Base-by-base conservation (phyloP, 2,113 vertebrate genomes). In the Aegypius monachus region DNA sequence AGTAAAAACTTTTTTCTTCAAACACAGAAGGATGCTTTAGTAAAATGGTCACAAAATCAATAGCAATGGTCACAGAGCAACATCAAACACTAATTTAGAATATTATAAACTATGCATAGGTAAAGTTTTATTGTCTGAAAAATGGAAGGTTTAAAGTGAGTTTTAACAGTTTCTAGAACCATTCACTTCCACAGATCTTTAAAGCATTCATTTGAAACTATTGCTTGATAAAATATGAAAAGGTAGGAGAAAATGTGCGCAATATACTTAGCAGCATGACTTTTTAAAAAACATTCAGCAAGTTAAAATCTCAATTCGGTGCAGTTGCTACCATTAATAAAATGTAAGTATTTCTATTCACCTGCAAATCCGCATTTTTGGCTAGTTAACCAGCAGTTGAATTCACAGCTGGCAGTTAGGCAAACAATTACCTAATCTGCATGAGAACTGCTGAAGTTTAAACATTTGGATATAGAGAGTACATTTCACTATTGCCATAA, bases 381-480 rank as follows among this genome's bases (percentile, higher is more conserved):
- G 94, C 95, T 95, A 85, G 83, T 86, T 81, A 95, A 95, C 89
- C 87, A 89, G 66, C 75, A 97, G 92, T 88, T 80, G 82, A 93
- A 94, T 90, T 95, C 88, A 95, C 96, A 97, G 96, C 91, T 96
- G 95, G 92, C 89, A 95, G 86, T 86, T 93, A 81, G 68, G 82
- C 91, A 96, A 95, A 91, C 86, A 97, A 93, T 96, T 95, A 96
- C 68, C 81, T 96, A 96, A 96, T 97, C 93, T 96, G 95, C 92
- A 95, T 94, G 77, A 96, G 79, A 97, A 94, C 97, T 88, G 79
- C 94, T 92, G 68, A 97, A 96, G 84, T 96, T 97, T 88, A 97
- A 97, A 86, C 85, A 93, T 88, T 91, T 96, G 61, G 68, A 95
- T 84, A 83, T 81, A 81, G 58, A 87, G 27, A 73, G 22, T 71